Percentiles rank a stretch among this genome's conserved stretches.
Conservation (phyloP, 2,797 vertebrate species). For the Oreortyx pictus region DNA sequence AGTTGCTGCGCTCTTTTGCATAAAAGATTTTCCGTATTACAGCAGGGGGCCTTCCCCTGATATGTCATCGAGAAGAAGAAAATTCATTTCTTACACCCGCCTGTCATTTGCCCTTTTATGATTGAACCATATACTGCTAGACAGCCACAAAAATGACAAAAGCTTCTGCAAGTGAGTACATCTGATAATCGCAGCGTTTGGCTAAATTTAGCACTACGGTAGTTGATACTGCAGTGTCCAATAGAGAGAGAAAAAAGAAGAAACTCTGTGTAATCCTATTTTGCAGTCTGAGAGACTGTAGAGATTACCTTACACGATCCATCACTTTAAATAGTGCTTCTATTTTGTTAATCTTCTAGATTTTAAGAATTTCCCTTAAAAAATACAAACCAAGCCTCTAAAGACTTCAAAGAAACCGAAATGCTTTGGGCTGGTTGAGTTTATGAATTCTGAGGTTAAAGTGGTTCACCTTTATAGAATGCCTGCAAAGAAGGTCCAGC, state of each 20-base stretch:
- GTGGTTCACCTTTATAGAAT: neutral
- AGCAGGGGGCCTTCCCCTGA: conserved; percentile 80
- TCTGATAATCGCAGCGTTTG: conserved; percentile 76
- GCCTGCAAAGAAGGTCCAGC: accelerated
- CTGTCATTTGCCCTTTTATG: conserved; percentile 83
- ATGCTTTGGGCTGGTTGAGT: neutral
- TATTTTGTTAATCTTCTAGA: conserved; percentile 36
- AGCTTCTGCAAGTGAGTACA: conserved; percentile 76
- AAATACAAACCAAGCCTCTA: neutral
- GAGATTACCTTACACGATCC: conserved; percentile 48
- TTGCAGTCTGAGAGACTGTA: conserved; percentile 29
- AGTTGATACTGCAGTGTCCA: conserved; percentile 33
- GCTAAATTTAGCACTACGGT: conserved; percentile 65
- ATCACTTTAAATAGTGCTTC: conserved; percentile 53
- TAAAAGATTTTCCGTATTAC: conserved; percentile 83
- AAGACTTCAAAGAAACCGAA: conserved; percentile 18
- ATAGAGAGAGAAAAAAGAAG: conserved; percentile 26
- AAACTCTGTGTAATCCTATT: conserved; percentile 15
- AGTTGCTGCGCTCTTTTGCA: conserved; percentile 82
- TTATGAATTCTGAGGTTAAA: conserved; percentile 38
- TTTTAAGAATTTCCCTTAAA: neutral
- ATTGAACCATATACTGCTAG: conserved; percentile 77
- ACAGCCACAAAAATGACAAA: conserved; percentile 78
- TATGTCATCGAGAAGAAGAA: conserved; percentile 81
- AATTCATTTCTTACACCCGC: conserved; percentile 79